Percentiles rank a stretch among this genome's conserved stretches.
Evolutionary conservation across 2,797 vertebrate species (phyloP).

Genomic region (Oceanodroma leucorhoa): DNA sequence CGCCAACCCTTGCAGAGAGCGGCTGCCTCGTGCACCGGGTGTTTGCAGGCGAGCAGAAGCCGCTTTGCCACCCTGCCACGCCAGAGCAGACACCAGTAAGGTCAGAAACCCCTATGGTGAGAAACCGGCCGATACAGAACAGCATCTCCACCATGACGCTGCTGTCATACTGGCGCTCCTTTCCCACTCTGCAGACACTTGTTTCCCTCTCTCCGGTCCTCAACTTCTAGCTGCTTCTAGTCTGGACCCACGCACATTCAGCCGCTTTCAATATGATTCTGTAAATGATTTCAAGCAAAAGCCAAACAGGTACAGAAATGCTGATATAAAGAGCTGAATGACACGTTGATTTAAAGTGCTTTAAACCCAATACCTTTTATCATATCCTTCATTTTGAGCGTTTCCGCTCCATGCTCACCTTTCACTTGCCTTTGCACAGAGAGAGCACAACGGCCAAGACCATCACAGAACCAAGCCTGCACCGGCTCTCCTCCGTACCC

Average conservation of each 20-base stretch:
- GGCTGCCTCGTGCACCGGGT: fast-evolving
- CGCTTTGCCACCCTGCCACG: not conserved
- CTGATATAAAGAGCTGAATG: not conserved
- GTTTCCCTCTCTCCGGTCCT: not conserved
- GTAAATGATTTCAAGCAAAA: not conserved
- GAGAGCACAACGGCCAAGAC: not conserved
- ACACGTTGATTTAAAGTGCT: fast-evolving
- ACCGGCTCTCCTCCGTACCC: not conserved
- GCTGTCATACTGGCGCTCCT: fast-evolving
- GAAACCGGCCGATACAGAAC: fast-evolving
- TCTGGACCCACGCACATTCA: not conserved
- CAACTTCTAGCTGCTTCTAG: not conserved
- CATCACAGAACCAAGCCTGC: not conserved
- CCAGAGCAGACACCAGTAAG: not conserved
- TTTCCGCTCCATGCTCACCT: fast-evolving
- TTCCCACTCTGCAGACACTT: not conserved
- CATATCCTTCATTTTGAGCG: not conserved
- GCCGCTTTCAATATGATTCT: not conserved
- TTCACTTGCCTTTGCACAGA: not conserved
- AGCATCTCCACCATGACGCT: not conserved
- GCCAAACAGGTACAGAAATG: not conserved
- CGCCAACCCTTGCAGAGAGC: not conserved
- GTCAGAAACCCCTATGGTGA: not conserved
- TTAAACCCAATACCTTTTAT: not conserved
- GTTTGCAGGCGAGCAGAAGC: not conserved